Evolutionary conservation across 2,113 vertebrate species (phyloP), one percentile per base, ranked within the genome.

Genomic region (Cyprinodon brontotheroides): DNA sequence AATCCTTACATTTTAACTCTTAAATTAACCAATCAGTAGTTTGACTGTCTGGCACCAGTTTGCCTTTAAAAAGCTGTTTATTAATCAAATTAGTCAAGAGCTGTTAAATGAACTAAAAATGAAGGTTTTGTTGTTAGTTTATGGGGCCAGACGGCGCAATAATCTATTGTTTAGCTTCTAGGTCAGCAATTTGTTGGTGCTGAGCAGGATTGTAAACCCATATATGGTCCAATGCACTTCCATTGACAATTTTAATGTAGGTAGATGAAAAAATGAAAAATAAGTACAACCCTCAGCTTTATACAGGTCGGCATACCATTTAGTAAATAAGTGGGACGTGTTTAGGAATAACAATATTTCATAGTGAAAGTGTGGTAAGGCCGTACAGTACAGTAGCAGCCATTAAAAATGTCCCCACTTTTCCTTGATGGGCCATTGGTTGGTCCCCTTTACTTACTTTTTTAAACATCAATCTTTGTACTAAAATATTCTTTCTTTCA

Each of bases 141-240:
- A 75, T 80, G 85, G 76, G 73, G 79, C 72, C 86, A 89, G 70
- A 91, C 78, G 79, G 77, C 81, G 47, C 3, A 36, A 61, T 89
- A 86, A 92, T 90, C 87, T 69, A 89, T 91, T 92, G 85, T 92
- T 80, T 81, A 69, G 74, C 79, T 89, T 92, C 82, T 74, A 86
- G 88, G 88, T 92, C 91, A 92, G 75, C 72, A 72, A 73, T 84
- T 85, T 81, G 76, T 75, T 40, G 50, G 62, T 10, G 9, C 61
- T 57, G 61, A 48, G 68, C 68, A 64, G 68, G 6, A 80, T 70
- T 73, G 77, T 79, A 70, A 38, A 69, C 45, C 13, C 66, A 13
- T 65, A 45, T 45, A 78, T 75, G 83, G 80, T 87, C 83, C 74
- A 86, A 68, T 87, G 84, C 78, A 78, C 70, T 70, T 63, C 61